phyloP scores from a whole-genome alignment of 2,888 invertebrate species.

The Chrysotoxum bicinctum region DNA sequence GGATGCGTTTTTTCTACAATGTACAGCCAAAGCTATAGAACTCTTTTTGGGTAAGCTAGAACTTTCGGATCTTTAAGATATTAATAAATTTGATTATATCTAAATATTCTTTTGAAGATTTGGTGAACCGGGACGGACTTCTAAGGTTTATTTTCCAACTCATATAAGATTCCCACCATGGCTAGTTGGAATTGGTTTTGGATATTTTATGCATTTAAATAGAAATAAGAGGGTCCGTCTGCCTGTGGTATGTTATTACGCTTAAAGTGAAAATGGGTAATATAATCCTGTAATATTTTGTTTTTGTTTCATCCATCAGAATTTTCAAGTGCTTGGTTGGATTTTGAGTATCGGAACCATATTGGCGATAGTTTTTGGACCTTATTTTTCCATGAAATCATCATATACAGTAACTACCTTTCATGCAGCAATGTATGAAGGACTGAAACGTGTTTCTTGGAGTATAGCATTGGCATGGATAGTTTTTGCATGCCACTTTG shows the following conservation, averaged over 20 bases:
- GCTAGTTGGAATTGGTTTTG: slow-evolving; percentile 74
- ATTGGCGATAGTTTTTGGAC: slow-evolving; percentile 58
- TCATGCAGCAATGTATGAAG: slow-evolving; percentile 63
- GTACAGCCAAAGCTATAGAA: slow-evolving; percentile 12
- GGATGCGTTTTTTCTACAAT: slow-evolving; percentile 46
- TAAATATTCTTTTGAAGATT: not conserved
- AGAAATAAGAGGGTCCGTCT: slow-evolving; percentile 1
- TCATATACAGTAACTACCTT: slow-evolving; percentile 3
- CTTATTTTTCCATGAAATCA: slow-evolving; percentile 30
- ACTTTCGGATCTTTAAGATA: not conserved
- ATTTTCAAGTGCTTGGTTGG: slow-evolving; percentile 58
- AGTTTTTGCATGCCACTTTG: slow-evolving; percentile 71
- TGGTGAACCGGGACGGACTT: slow-evolving; percentile 7
- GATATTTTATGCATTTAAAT: slow-evolving; percentile 71
- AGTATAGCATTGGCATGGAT: slow-evolving; percentile 70
- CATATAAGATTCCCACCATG: slow-evolving; percentile 74
- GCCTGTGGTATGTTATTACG: not conserved
- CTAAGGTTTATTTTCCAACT: slow-evolving; percentile 69
- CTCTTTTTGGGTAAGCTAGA: slow-evolving; percentile 31
- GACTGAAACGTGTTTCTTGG: slow-evolving; percentile 69
- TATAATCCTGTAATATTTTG: not conserved
- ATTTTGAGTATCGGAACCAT: slow-evolving; percentile 39
- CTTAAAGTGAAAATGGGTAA: too few relatives aligned
- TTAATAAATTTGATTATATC: not conserved
- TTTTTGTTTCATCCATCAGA: not conserved